Percentiles rank a stretch among this genome's conserved stretches.
Evolutionary conservation across 2,888 invertebrate genomes (phyloP).

Genomic region (Chymomyza amoena): DNA sequence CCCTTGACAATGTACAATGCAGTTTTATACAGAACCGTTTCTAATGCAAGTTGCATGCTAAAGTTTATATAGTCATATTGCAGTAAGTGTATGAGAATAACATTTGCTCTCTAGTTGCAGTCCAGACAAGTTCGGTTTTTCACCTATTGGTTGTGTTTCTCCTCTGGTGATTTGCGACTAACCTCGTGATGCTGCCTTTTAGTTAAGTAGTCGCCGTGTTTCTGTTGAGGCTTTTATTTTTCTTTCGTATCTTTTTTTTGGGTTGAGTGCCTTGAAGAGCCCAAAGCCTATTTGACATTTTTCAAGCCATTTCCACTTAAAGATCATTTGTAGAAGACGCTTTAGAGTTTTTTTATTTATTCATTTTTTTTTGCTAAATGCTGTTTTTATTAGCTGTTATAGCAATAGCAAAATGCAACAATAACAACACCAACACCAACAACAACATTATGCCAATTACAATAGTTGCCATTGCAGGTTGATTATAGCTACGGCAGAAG

Average conservation of each 20-base stretch:
- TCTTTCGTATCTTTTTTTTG: slow-evolving; percentile 31
- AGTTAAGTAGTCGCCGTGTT: slow-evolving; percentile 14
- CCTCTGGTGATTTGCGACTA: slow-evolving; percentile 50
- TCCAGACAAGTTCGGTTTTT: slow-evolving; percentile 14
- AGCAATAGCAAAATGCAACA: slow-evolving; percentile 18
- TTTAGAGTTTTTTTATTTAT: not conserved
- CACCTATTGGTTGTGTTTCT: slow-evolving; percentile 30
- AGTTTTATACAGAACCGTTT: too few species aligned
- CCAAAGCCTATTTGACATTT: slow-evolving; percentile 67
- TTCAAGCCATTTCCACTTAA: slow-evolving; percentile 63
- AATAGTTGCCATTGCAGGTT: slow-evolving; percentile 69
- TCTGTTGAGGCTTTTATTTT: not conserved
- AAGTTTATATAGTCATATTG: too few species aligned
- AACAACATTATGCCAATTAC: slow-evolving; percentile 64
- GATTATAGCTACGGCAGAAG: slow-evolving; percentile 47
- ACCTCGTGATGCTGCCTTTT: slow-evolving; percentile 64
- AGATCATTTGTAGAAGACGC: slow-evolving; percentile 44
- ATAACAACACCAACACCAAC: slow-evolving; percentile 9
- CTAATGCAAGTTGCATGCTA: too few species aligned
- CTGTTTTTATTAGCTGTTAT: slow-evolving; percentile 13
- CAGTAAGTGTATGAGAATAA: not conserved
- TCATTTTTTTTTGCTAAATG: not conserved
- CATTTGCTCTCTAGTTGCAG: slow-evolving; percentile 30
- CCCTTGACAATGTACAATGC: too few species aligned
- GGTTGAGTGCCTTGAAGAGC: slow-evolving; percentile 36